phyloP scores from a whole-genome alignment of 2,113 vertebrate species.

The Tympanuchus pallidicinctus region DNA sequence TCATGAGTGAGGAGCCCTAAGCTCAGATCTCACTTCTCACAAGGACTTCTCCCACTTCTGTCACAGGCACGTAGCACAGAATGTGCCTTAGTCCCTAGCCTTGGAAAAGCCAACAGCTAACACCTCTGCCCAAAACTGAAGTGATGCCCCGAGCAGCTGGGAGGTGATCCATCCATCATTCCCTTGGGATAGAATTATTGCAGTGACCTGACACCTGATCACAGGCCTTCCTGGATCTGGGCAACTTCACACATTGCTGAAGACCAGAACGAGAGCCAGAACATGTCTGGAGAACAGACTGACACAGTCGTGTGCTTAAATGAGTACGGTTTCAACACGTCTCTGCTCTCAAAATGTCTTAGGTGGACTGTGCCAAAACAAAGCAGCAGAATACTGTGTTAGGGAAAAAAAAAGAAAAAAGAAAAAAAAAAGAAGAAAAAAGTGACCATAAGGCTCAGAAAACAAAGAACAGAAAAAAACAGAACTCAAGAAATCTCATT shows the following conservation, averaged over 20 bases:
- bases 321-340: background rate
- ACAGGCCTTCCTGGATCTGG: background rate
- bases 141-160: background rate
- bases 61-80: background rate
- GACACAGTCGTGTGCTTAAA: background rate
- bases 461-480: background rate
- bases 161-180: constrained; percentile 13
- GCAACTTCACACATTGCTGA: background rate
- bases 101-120: background rate
- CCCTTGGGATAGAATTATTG: background rate
- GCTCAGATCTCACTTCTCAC: background rate
- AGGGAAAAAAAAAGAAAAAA: background rate
- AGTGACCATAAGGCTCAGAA: background rate
- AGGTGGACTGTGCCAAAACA: background rate
- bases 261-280: background rate
- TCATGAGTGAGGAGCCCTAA: background rate
- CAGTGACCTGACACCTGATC: constrained; percentile 11
- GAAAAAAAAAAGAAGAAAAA: background rate
- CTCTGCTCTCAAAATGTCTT: background rate
- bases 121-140: background rate
- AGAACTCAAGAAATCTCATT: background rate
- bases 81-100: background rate
- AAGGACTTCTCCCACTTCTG: background rate
- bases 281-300: background rate
- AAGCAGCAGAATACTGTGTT: background rate